phyloP scores from a whole-genome alignment of 92 coral and sea anemone species.

The Paragorgia papillata region DNA sequence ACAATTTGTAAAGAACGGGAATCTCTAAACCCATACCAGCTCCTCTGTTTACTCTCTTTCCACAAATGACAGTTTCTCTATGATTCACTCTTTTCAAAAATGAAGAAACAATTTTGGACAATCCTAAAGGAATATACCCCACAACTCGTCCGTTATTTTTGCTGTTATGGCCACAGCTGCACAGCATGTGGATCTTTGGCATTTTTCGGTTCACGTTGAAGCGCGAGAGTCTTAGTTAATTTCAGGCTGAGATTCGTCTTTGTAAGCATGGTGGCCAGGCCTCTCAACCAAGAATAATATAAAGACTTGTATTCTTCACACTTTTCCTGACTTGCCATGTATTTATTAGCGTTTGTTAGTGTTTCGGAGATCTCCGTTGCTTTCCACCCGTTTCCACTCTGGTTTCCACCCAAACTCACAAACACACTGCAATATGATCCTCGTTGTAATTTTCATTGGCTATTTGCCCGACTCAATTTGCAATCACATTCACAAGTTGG shows the following conservation, averaged over 20 bases:
- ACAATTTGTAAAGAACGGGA: conserved; percentile 56
- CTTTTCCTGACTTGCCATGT: conserved; percentile 35
- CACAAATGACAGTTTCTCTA: conserved; percentile 50
- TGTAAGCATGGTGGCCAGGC: conserved; percentile 61
- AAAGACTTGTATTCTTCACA: conserved; percentile 38
- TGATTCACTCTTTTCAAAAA: conserved; percentile 56
- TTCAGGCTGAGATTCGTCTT: conserved; percentile 53
- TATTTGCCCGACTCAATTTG: neutral
- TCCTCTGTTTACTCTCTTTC: conserved; percentile 54
- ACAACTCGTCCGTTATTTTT: conserved; percentile 54
- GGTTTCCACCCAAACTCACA: neutral
- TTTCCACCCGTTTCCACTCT: conserved; percentile 37
- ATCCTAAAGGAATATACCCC: conserved; percentile 56
- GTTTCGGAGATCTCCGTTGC: conserved; percentile 25
- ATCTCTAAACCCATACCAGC: conserved; percentile 61
- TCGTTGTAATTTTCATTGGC: no score
- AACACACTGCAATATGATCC: conserved; percentile 6
- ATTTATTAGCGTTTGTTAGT: conserved; percentile 20
- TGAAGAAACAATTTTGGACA: conserved; percentile 50
- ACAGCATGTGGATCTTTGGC: conserved; percentile 57
- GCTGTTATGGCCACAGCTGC: conserved; percentile 44
- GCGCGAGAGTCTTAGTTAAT: conserved; percentile 38
- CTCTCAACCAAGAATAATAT: conserved; percentile 56
- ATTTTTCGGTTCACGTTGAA: conserved; percentile 62
- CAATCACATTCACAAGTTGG: neutral